Evolutionary conservation across 2,888 invertebrate genomes (phyloP).

Genomic region (Cetonia aurata): DNA sequence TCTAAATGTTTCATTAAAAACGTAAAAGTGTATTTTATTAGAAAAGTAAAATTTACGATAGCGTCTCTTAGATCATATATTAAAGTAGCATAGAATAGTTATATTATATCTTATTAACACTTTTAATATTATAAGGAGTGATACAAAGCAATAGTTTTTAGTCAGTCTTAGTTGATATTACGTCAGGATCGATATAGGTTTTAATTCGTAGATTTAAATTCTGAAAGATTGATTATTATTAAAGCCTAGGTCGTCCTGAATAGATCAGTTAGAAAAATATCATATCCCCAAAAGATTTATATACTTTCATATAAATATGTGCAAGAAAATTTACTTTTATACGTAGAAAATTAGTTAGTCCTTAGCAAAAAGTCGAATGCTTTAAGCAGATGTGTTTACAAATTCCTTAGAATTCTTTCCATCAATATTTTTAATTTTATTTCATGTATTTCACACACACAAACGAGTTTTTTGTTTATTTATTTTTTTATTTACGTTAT

Average conservation of each 20-base stretch:
- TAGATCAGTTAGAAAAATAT: background rate
- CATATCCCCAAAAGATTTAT: background rate
- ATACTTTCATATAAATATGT: background rate
- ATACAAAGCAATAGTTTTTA: no score
- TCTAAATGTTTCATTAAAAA: conserved; percentile 48
- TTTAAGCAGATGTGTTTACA: conserved; percentile 37
- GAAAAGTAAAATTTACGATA: conserved; percentile 48
- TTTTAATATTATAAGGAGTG: no score
- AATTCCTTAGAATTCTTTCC: background rate
- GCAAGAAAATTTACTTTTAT: conserved; percentile 17
- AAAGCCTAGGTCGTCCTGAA: conserved; percentile 44
- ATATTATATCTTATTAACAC: no score
- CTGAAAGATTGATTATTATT: no score
- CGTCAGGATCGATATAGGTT: conserved; percentile 49
- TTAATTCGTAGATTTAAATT: conserved; percentile 30
- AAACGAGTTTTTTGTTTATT: background rate
- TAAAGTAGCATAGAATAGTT: conserved; percentile 8
- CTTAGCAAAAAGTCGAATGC: conserved; percentile 40
- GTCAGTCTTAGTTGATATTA: conserved; percentile 51
- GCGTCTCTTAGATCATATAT: conserved; percentile 52
- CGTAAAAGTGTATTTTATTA: conserved; percentile 53
- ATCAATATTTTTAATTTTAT: conserved; percentile 2
- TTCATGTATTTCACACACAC: background rate
- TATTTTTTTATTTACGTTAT: conserved; percentile 9
- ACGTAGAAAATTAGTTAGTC: conserved; percentile 21